Evolutionary conservation across 1,140 invertebrate species (phyloP), one percentile per base, ranked within the genome.

Genomic region (Drosophila asahinai): DNA sequence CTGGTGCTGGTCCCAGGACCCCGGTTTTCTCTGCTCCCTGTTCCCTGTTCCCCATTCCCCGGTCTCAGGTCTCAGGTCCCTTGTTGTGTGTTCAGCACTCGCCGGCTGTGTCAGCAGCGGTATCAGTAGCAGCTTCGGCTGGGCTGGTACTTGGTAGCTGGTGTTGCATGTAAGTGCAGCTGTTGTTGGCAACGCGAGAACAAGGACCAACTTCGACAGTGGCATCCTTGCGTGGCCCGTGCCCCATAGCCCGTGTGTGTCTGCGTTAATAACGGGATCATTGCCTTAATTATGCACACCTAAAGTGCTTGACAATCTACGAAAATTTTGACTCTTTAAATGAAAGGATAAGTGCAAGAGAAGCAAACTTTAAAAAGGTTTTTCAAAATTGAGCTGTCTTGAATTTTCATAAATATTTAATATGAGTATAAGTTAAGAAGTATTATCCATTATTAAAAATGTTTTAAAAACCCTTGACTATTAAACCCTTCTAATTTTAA

Each of bases 261-360:
- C 62, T 62, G 66, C 30, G 67, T 42, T 77, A 68, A 77, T 77
- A 77, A 61, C 52, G 51, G 33, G 77, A 67, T 78, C 71, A 68
- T 65, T 74, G 65, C 59, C 59, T 36, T 75, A 84, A 84, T 89
- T 89, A 87, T 89, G 57, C 43, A 30, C 62, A 80, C 81, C 52
- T 54, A 54, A 42, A 60, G 65, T 43, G 33, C 22, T 40, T n/a
- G 48, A 22, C 36, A 33, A 17, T 38, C 38, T 40, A 57, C 36
- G 54, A 2, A 57, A 57, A n/a, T 57, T 57, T 5, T n/a, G 19
- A 57, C 36, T 11, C 36, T 40, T 55, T 40, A 57, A 57, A 5
- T 40, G 36, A 40, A 38, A 5, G 15, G 25, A 51, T 12, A 2
- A 25, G 3, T 7, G 7, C 2, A 22, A 36, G 22, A 3, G 17